Base-by-base conservation (phyloP, 2,113 vertebrate genomes). In the Odontesthes bonariensis region DNA sequence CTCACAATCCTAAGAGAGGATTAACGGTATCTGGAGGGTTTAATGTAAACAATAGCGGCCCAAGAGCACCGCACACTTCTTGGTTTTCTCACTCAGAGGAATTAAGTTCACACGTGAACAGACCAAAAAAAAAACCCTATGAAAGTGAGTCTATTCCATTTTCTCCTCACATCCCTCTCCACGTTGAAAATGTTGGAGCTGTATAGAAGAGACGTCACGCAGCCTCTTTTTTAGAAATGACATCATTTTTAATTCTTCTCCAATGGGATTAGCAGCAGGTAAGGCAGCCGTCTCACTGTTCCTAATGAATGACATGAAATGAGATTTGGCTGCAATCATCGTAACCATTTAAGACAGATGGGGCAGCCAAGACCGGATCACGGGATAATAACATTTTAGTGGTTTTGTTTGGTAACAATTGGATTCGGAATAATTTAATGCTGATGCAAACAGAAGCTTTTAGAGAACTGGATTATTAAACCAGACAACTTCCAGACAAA, bases 221-320 rank as follows among this genome's bases (percentile, higher is more conserved):
- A 46, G 55, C 57, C 68, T 74, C 3, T 27, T 77, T 58, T 55
- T 47, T 40, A 20, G 32, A 58, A 85, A 86, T 80, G 69, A 75
- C 69, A 82, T 85, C 81, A 88, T 49, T 27, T 79, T 70, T 75
- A 61, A 88, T 83, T 84, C 62, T 71, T 40, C 69, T 71, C 61
- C 76, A 74, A 73, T 77, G 59, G 69, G 84, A 90, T 90, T 84
- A 86, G 73, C 49, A 53, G 83, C 83, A 91, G 89, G 88, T 92
- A 84, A 68, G 22, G 71, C 67, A 70, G 51, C 69, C 57, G 77
- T 85, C 69, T 77, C 49, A 74, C 58, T 54, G 69, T 58, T 20
- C 65, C 59, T 84, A 86, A 88, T 88, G 81, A 89, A 86, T 82
- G 67, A 78, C 61, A 62, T 46, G 14, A 79, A 92, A 91, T 91